Conservation (phyloP, 2,888 invertebrate genomes). For the Eutolmus rufibarbis region DNA sequence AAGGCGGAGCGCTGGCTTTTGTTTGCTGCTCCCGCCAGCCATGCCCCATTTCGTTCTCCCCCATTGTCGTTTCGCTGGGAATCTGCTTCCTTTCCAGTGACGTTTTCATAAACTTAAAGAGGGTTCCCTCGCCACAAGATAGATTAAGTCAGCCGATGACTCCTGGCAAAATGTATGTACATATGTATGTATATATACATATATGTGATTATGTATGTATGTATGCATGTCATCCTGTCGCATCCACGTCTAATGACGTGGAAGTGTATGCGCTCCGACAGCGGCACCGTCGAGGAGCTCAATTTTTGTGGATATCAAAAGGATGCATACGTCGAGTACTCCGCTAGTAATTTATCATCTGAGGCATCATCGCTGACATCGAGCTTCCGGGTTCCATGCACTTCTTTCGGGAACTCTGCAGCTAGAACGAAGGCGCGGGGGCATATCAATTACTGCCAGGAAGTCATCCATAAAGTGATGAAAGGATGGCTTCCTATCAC, state of each 20-base stretch:
- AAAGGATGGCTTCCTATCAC: background rate
- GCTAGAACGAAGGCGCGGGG: background rate
- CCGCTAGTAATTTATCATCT: slow-evolving; percentile 12
- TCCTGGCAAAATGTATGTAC: background rate
- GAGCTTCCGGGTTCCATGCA: background rate
- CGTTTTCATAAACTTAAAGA: background rate
- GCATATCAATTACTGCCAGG: background rate
- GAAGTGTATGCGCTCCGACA: background rate
- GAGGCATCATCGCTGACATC: background rate
- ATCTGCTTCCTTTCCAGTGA: background rate
- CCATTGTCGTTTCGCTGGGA: background rate
- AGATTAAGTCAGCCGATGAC: background rate
- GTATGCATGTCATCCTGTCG: slow-evolving; percentile 11
- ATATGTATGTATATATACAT: background rate
- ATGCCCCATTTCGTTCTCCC: background rate
- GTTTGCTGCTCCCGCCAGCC: background rate
- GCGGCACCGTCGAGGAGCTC: background rate
- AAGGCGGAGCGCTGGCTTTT: background rate
- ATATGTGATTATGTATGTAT: background rate
- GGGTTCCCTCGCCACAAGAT: background rate
- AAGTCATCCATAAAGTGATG: background rate
- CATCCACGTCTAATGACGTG: background rate
- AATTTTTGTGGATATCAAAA: background rate
- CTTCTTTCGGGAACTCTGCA: background rate
- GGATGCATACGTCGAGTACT: background rate